Conservation (phyloP, 2,113 vertebrate species). For the Origma solitaria region DNA sequence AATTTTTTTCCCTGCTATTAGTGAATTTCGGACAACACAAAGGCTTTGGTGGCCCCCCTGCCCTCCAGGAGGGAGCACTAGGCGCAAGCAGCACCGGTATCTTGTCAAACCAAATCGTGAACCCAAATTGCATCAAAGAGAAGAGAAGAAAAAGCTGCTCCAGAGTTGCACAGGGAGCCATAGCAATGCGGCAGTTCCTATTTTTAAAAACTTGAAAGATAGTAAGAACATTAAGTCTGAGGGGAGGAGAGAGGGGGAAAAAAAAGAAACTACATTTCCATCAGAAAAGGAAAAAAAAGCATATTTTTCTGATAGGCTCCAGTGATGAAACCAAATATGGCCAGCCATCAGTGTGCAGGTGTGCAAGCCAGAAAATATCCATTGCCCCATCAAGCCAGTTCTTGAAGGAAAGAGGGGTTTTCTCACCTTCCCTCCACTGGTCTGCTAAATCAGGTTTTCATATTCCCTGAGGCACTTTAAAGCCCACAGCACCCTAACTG, state of each 20-base stretch:
- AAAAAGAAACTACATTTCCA: not conserved
- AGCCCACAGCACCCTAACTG: not conserved
- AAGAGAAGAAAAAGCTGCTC: not conserved
- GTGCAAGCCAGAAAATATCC: not conserved
- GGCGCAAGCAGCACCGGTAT: conserved; percentile 40
- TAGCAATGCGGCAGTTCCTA: conserved; percentile 67
- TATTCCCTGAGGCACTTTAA: not conserved
- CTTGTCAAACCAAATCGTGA: not conserved
- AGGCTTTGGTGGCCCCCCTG: accelerated
- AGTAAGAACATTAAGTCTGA: conserved; percentile 51
- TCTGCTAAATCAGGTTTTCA: not conserved
- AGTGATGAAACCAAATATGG: not conserved
- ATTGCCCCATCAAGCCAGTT: not conserved
- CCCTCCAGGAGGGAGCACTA: not conserved
- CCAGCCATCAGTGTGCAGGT: not conserved
- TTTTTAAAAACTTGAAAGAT: conserved; percentile 71
- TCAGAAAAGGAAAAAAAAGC: not conserved
- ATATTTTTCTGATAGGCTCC: not conserved
- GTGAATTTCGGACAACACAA: not conserved
- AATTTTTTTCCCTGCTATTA: not conserved
- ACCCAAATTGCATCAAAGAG: conserved; percentile 33
- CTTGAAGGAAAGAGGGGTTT: not conserved
- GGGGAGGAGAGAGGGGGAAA: not conserved
- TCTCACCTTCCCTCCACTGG: not conserved
- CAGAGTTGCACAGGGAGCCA: conserved; percentile 55